Conservation (phyloP, 2,113 vertebrate genomes). For the Tychaedon coryphoeus region DNA sequence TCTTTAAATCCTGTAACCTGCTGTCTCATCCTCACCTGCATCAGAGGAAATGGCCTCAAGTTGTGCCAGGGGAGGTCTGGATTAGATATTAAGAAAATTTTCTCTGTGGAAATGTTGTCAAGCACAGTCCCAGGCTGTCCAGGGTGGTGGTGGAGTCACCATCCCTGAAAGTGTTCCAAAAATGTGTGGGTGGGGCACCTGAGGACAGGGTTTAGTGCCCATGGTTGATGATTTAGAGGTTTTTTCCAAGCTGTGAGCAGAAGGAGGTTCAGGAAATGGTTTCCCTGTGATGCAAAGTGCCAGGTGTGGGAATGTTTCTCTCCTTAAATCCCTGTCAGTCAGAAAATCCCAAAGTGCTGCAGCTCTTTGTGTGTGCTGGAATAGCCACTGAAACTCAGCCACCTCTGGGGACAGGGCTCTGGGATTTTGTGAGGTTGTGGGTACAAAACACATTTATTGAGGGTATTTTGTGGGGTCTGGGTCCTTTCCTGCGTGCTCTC, state of each 20-base stretch:
- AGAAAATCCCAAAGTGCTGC: neutral
- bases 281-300: neutral
- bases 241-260: neutral
- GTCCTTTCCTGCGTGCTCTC: neutral
- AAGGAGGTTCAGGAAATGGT: neutral
- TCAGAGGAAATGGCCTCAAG: neutral
- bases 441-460: neutral
- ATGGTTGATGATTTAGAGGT: neutral
- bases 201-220: neutral
- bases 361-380: neutral
- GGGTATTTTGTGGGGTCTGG: rapidly evolving
- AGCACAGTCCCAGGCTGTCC: neutral
- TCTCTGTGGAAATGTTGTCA: neutral
- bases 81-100: neutral
- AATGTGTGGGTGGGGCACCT: neutral
- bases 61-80: neutral
- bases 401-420: neutral
- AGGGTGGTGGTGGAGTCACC: neutral
- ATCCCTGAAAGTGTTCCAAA: neutral
- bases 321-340: neutral
- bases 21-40: neutral
- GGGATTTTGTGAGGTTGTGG: neutral
- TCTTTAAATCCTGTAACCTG: neutral
- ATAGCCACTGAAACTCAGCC: neutral
- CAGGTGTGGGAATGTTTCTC: neutral